Evolutionary conservation across 2,888 invertebrate genomes (phyloP).

Genomic region (Metellina segmentata): DNA sequence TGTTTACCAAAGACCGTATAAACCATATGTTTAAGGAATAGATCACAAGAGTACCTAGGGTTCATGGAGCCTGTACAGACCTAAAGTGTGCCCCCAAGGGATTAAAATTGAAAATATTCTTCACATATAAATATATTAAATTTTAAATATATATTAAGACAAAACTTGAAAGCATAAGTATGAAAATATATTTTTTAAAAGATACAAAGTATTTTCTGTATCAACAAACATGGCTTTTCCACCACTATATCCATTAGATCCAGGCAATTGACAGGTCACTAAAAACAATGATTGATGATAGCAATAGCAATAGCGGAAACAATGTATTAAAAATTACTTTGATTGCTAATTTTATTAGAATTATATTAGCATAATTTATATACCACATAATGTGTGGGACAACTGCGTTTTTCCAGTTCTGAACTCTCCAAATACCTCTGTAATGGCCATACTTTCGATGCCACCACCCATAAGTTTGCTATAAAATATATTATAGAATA

Average conservation of each 20-base stretch:
- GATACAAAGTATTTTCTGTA: slow-evolving; percentile 91
- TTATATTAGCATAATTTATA: slow-evolving; percentile 30
- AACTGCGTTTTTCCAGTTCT: slow-evolving; percentile 91
- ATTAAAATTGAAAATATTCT: neutral
- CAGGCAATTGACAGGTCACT: slow-evolving; percentile 89
- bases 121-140: neutral
- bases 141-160: neutral
- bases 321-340: neutral
- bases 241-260: slow-evolving; percentile 86
- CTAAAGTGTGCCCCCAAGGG: neutral
- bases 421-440: slow-evolving; percentile 91
- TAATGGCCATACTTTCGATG: slow-evolving; percentile 91
- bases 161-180: neutral
- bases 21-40: too few relatives aligned
- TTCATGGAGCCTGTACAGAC: too few relatives aligned
- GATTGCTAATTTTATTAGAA: neutral
- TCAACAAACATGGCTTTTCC: slow-evolving; percentile 92
- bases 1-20: too few relatives aligned
- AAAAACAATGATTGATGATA: slow-evolving; percentile 40
- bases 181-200: slow-evolving; percentile 76
- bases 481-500: slow-evolving; percentile 44
- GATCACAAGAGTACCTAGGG: too few relatives aligned
- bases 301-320: too few relatives aligned
- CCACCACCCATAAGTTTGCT: slow-evolving; percentile 90
- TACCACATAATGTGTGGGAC: slow-evolving; percentile 88